These are phyloP conservation scores for Hyposoter dolosus DNA, from an alignment of 2,888 invertebrate species.

Conservation along the genomic window DNA sequence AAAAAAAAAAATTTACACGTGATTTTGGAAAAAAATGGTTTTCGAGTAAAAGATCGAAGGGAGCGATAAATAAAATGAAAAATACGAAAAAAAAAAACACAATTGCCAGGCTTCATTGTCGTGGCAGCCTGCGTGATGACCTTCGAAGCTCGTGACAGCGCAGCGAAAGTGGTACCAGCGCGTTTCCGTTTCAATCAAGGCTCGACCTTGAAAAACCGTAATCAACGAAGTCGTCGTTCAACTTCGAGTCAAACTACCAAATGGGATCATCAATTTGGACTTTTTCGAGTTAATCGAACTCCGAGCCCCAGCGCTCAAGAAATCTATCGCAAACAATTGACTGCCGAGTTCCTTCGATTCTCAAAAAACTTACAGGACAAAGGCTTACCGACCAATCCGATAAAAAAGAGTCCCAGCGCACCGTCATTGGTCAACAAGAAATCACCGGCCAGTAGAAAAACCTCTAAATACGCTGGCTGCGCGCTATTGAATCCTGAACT, in stretches of 20 bases:
- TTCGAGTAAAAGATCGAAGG: not conserved
- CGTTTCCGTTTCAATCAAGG: constrained; percentile 85
- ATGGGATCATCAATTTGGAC: constrained; percentile 89
- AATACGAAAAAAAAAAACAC: constrained; percentile 15
- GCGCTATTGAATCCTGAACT: constrained; percentile 88
- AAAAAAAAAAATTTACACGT: not conserved
- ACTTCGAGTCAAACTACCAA: constrained; percentile 86
- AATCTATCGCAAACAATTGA: constrained; percentile 78
- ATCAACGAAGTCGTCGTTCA: constrained; percentile 84
- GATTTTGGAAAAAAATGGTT: not conserved
- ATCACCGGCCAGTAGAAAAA: constrained; percentile 78
- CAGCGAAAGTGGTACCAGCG: constrained; percentile 96
- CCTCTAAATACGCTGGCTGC: constrained; percentile 85
- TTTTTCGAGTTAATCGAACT: constrained; percentile 86
- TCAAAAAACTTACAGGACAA: constrained; percentile 81
- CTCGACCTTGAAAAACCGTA: constrained; percentile 78
- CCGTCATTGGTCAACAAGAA: constrained; percentile 86
- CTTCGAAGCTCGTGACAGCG: constrained; percentile 98
- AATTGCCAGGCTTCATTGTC: constrained; percentile 92
- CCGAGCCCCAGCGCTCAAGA: constrained; percentile 86
- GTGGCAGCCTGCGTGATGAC: constrained; percentile 99
- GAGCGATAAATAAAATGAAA: not conserved
- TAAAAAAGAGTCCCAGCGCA: constrained; percentile 87
- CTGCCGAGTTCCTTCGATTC: constrained; percentile 83
- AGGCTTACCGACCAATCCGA: constrained; percentile 76